phyloP scores from a whole-genome alignment of 2,797 vertebrate genomes.

The Mergus octosetaceus region DNA sequence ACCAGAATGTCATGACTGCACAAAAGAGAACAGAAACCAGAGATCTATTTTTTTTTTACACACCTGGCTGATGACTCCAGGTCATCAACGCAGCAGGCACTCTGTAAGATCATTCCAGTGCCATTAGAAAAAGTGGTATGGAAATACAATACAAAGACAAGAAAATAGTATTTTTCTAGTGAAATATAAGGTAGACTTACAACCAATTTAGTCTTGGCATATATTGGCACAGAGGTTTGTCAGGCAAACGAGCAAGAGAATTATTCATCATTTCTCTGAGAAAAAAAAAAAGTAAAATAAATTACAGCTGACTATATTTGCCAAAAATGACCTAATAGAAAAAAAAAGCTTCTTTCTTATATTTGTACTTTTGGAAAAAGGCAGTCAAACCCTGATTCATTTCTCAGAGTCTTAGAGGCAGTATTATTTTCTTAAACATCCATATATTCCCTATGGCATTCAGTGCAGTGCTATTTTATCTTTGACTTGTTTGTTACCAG shows the following conservation, averaged over 20 bases:
- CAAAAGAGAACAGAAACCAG: neutral
- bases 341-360: neutral
- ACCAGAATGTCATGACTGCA: neutral
- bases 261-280: constrained; percentile 91
- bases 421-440: neutral
- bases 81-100: neutral
- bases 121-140: neutral
- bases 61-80: neutral
- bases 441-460: neutral
- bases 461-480: neutral
- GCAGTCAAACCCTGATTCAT: neutral
- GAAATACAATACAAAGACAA: neutral
- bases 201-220: constrained; percentile 94
- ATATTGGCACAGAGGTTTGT: constrained; percentile 87
- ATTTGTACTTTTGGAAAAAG: neutral
- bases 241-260: constrained; percentile 84
- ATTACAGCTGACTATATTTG: neutral
- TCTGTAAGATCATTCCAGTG: neutral
- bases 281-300: neutral
- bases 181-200: constrained; percentile 79
- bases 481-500: neutral
- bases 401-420: neutral
- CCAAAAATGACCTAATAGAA: neutral
- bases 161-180: neutral
- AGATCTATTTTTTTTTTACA: neutral